A percentile compares a stretch with the other conserved stretches of the same genome.
phyloP scores from a whole-genome alignment of 2,113 vertebrate species.

The Cettia cetti region DNA sequence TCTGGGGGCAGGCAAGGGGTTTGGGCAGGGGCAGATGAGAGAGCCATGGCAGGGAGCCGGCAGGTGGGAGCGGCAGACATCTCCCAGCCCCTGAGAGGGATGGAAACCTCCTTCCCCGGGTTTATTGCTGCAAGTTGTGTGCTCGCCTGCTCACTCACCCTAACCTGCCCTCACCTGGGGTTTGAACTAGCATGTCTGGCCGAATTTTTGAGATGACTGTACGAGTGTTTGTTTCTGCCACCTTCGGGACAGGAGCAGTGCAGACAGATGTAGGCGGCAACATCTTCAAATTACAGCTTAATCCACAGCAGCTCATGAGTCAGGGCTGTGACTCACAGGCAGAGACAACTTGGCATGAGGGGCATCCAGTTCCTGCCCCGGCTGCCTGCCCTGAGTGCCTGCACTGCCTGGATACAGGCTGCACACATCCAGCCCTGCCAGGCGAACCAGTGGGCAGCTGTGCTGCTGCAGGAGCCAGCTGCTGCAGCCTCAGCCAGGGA shows the following conservation, averaged over 20 bases:
- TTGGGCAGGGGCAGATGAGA: background rate
- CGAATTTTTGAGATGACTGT: background rate
- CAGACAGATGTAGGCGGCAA: slow-evolving; percentile 5
- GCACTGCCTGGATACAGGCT: background rate
- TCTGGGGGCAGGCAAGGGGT: background rate
- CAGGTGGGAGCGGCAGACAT: accelerated
- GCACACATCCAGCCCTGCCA: background rate
- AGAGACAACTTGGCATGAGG: background rate
- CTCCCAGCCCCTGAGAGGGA: background rate
- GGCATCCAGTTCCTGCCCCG: background rate
- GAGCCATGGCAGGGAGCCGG: background rate
- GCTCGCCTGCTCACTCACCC: background rate
- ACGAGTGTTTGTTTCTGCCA: slow-evolving; percentile 5
- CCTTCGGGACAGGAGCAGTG: slow-evolving; percentile 6
- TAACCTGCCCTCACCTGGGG: background rate
- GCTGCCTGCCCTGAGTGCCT: background rate
- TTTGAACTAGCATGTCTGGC: background rate
- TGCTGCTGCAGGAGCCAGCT: background rate
- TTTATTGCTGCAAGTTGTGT: background rate
- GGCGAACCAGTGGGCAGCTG: accelerated
- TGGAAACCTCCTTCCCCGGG: background rate
- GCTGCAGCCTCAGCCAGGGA: background rate
- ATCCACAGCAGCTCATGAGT: slow-evolving; percentile 5
- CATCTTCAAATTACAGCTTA: slow-evolving; percentile 17
- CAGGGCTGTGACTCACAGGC: slow-evolving; percentile 34